phyloP scores from a whole-genome alignment of 1,140 invertebrate species.

The Drosophila nigromelanica region DNA sequence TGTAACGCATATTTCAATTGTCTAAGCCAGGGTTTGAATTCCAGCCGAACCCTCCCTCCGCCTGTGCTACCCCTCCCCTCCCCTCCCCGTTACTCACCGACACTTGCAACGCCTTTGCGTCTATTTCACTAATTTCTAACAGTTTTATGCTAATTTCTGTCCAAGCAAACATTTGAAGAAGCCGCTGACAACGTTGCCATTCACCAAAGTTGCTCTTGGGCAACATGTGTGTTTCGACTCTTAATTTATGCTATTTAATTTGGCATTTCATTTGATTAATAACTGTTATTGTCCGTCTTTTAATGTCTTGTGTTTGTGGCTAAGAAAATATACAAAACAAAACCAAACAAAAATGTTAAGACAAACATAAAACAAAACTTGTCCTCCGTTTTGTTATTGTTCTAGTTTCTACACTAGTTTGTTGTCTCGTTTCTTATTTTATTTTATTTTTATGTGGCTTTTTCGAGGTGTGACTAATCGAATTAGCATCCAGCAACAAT shows the following conservation, averaged over 20 bases:
- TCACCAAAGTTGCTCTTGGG: slow-evolving; percentile 23
- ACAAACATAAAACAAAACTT: neutral
- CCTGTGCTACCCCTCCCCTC: too few species aligned
- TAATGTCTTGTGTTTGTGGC: slow-evolving; percentile 17
- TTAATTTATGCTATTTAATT: slow-evolving; percentile 72
- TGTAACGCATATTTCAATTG: slow-evolving; percentile 23
- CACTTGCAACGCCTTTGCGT: slow-evolving; percentile 10
- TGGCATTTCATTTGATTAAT: slow-evolving; percentile 71
- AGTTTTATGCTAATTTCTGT: slow-evolving; percentile 74
- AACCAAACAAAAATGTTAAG: too few species aligned
- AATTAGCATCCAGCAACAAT: slow-evolving; percentile 51
- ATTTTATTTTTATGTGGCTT: slow-evolving; percentile 18
- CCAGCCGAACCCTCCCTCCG: neutral
- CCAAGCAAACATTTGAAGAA: slow-evolving; percentile 49
- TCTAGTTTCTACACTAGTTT: slow-evolving; percentile 1
- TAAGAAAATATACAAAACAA: neutral
- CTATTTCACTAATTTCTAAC: slow-evolving; percentile 60
- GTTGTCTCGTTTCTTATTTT: neutral
- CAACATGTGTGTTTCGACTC: slow-evolving; percentile 50
- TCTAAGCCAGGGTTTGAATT: neutral
- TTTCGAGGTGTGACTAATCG: slow-evolving; percentile 52
- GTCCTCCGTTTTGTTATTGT: slow-evolving; percentile 14
- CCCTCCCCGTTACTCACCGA: neutral
- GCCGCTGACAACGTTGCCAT: slow-evolving; percentile 40
- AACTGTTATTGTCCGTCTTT: slow-evolving; percentile 40